Conservation (phyloP, 2,113 vertebrate species). For the Dascyllus trimaculatus region DNA sequence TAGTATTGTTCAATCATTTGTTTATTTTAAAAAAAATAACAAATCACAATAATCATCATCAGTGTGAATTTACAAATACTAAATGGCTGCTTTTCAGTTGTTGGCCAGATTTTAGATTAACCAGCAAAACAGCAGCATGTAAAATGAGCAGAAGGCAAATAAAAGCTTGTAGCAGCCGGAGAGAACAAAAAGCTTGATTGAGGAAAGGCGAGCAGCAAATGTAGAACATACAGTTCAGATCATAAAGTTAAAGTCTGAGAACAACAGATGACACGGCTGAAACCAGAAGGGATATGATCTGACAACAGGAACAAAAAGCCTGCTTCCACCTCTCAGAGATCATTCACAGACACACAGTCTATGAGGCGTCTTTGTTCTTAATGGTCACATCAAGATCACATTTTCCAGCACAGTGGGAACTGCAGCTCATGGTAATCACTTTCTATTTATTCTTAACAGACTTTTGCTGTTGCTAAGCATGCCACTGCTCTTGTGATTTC, state of each 20-base stretch:
- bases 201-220: neutral
- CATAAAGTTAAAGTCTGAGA: neutral
- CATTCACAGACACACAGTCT: slow-evolving; percentile 15
- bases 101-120: neutral
- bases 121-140: neutral
- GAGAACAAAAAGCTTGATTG: neutral
- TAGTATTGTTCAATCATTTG: neutral
- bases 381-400: neutral
- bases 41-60: neutral
- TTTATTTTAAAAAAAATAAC: neutral
- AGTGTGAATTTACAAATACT: neutral
- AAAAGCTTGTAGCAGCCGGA: neutral
- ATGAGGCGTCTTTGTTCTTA: slow-evolving; percentile 16
- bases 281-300: neutral
- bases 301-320: slow-evolving; percentile 3
- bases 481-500: neutral
- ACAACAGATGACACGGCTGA: slow-evolving; percentile 1
- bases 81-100: no score
- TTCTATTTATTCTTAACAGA: slow-evolving; percentile 9
- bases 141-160: neutral
- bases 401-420: slow-evolving; percentile 9
- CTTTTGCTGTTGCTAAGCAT: neutral
- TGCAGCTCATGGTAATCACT: slow-evolving; percentile 13
- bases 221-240: neutral
- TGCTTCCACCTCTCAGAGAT: slow-evolving; percentile 17